These are phyloP conservation scores for Scortum barcoo DNA, from an alignment of 2,113 vertebrate species.

Conservation along the genomic window DNA sequence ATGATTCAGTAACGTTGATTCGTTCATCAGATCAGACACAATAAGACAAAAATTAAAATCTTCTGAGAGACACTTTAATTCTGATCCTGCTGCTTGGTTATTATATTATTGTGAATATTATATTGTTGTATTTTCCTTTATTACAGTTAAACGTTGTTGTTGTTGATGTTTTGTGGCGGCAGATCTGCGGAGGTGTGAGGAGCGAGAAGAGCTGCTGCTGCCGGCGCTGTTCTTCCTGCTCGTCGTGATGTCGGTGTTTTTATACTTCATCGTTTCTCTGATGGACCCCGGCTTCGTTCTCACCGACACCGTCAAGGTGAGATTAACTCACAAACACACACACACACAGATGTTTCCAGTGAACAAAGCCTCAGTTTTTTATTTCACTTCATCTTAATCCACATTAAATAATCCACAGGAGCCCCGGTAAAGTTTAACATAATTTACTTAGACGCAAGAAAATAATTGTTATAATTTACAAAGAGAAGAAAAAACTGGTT, in stretches of 20 bases:
- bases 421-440: too few species aligned
- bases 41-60: neutral
- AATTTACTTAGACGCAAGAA: too few species aligned
- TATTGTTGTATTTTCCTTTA: neutral
- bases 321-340: neutral
- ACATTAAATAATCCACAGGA: too few species aligned
- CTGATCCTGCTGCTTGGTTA: neutral
- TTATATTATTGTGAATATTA: neutral
- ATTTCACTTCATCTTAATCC: too few species aligned
- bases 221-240: slow-evolving; percentile 86
- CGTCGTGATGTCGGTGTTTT: slow-evolving; percentile 88
- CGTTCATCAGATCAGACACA: neutral
- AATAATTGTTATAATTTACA: too few species aligned
- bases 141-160: neutral
- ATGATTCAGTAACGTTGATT: neutral
- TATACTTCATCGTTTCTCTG: slow-evolving; percentile 92
- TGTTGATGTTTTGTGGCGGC: too few species aligned
- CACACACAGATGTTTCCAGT: neutral
- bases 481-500: too few species aligned
- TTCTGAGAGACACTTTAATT: neutral
- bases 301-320: slow-evolving; percentile 76
- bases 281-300: slow-evolving; percentile 96
- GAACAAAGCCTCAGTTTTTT: too few species aligned
- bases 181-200: slow-evolving; percentile 87
- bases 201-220: slow-evolving; percentile 85